A percentile compares a stretch with the other conserved stretches of the same genome.
Conservation (phyloP, 2,888 invertebrate species). For the Listrodromus nycthemerus region DNA sequence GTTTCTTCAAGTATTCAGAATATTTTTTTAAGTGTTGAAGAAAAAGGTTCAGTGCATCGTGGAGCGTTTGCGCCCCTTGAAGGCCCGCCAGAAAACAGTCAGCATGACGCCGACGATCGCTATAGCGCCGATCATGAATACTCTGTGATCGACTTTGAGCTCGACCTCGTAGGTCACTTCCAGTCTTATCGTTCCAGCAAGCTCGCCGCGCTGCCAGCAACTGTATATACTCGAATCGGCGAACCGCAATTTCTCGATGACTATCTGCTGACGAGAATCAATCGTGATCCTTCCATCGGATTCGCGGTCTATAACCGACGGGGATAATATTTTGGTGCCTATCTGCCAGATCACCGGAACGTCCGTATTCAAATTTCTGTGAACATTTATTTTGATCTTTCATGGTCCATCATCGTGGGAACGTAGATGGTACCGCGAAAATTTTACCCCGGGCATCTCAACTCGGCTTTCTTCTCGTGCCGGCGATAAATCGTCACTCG, state of each 20-base stretch:
- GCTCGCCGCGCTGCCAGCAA: conserved; percentile 88
- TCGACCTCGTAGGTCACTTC: conserved; percentile 85
- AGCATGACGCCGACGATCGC: conserved; percentile 83
- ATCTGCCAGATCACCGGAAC: conserved; percentile 87
- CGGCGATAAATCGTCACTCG: conserved; percentile 83
- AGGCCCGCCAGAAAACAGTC: conserved; percentile 84
- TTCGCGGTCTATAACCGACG: conserved; percentile 84
- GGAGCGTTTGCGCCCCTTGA: conserved; percentile 83
- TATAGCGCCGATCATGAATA: conserved; percentile 84
- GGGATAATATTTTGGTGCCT: conserved; percentile 85
- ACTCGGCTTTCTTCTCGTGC: conserved; percentile 80
- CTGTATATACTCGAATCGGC: conserved; percentile 88
- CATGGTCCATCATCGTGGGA: conserved; percentile 4
- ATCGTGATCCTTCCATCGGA: conserved; percentile 87
- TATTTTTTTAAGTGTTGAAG: no score
- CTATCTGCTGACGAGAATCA: conserved; percentile 86
- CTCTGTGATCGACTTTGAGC: conserved; percentile 84
- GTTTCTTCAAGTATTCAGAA: neutral
- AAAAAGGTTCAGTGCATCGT: conserved; percentile 72
- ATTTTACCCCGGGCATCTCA: conserved; percentile 86
- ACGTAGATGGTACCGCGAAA: neutral
- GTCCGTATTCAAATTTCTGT: conserved; percentile 86
- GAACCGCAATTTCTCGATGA: conserved; percentile 85
- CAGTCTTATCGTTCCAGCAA: conserved; percentile 88
- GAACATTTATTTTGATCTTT: conserved; percentile 30